Percentiles rank a stretch among this genome's conserved stretches.
These are phyloP conservation scores for Polylopha cassiicola DNA, from an alignment of 2,888 invertebrate species.

Conservation along the genomic window DNA sequence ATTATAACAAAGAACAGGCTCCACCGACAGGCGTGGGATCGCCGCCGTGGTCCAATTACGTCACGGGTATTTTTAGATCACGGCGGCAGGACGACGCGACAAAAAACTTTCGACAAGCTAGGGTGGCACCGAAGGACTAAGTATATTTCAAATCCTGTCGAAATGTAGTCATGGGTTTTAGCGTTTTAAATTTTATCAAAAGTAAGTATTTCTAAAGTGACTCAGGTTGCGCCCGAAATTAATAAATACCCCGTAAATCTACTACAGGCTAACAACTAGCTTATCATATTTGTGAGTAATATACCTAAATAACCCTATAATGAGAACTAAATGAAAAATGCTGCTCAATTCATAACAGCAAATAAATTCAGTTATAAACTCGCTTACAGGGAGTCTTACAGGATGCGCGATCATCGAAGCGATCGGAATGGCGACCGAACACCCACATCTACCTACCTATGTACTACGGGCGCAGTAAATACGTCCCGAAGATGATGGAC, in stretches of 20 bases:
- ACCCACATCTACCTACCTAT: constrained; percentile 41
- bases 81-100: constrained; percentile 56
- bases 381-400: constrained; percentile 33
- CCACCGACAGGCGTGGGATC: constrained; percentile 52
- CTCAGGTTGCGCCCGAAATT: no score
- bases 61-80: constrained; percentile 69
- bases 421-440: constrained; percentile 58
- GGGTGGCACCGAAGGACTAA: constrained; percentile 57
- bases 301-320: no score
- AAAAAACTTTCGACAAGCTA: constrained; percentile 54
- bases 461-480: constrained; percentile 48
- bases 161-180: no score
- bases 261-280: no score
- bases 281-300: no score
- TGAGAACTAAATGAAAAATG: no score
- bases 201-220: no score
- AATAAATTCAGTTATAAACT: not conserved
- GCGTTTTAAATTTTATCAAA: no score
- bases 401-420: constrained; percentile 61
- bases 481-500: constrained; percentile 62
- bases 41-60: constrained; percentile 47
- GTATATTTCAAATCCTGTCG: constrained; percentile 5
- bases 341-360: no score
- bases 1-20: constrained; percentile 43
- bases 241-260: no score